Percentiles rank a stretch among this genome's conserved stretches.
These are phyloP conservation scores for Isurus oxyrinchus DNA, from an alignment of 2,113 vertebrate genomes.

Conservation along the genomic window DNA sequence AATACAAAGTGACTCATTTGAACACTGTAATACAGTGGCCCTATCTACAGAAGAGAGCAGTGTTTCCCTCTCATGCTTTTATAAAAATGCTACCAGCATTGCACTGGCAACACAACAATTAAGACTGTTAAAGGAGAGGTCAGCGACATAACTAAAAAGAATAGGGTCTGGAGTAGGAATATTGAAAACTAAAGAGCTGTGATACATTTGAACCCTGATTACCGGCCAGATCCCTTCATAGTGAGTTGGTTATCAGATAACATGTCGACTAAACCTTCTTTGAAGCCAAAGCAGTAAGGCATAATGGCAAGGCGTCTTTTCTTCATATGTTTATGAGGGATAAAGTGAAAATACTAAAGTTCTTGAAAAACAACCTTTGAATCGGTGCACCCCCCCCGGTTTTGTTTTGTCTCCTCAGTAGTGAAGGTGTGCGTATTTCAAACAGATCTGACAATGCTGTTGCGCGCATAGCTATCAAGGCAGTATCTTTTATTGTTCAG, in stretches of 20 bases:
- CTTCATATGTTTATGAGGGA: slow-evolving; percentile 22
- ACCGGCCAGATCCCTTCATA: neutral
- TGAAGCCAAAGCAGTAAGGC: neutral
- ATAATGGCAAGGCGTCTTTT: neutral
- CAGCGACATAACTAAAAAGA: neutral
- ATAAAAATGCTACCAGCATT: neutral
- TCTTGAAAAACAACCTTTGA: slow-evolving; percentile 18
- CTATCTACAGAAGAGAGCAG: neutral
- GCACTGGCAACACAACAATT: neutral
- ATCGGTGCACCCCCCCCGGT: neutral
- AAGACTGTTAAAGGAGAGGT: neutral
- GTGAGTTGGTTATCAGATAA: slow-evolving; percentile 10
- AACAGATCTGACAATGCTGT: neutral
- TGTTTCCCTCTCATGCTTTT: neutral
- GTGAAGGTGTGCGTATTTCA: neutral
- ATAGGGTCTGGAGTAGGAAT: neutral
- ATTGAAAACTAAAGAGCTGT: neutral
- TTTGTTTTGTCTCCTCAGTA: neutral
- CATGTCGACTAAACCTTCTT: neutral
- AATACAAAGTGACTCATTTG: neutral
- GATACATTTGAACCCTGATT: neutral
- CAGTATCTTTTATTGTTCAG: slow-evolving; percentile 10
- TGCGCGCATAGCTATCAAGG: neutral
- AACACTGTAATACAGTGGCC: neutral
- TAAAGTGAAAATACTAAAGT: neutral